Base-by-base conservation (phyloP, 2,113 vertebrate species). In the Mola mola region DNA sequence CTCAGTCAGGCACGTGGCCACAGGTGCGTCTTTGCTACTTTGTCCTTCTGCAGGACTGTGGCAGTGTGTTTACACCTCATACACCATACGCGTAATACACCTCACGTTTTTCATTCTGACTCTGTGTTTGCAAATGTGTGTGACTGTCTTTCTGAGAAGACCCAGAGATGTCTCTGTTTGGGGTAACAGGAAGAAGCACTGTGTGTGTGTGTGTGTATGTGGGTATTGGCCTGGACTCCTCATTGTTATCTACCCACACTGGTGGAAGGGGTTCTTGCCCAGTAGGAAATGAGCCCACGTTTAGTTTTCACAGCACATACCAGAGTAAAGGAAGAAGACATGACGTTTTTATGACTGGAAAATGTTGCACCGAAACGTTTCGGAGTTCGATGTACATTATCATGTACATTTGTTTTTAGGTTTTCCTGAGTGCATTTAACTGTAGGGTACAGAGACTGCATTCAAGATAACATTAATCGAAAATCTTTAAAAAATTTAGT, bases 101-200 rank as follows among this genome's bases (percentile, higher is more conserved):
- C 16, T 17, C 37, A 19, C 46, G 53, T 61, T 72, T 70, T 59
- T 75, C 71, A 64, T 66, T 52, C 25, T 43, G 19, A 75, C 69
- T 25, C 28, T 37, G 31, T 76, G 52, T 68, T 73, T 71, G 52
- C 34, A 37, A 60, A 74, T 56, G 67, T 65, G 66, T 70, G 49
- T 20, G 33, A 69, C 43, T 1, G 13, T 55, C 38, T 40, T 13
- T 59, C 25, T 71, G 87, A 89, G 67, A 81, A 63, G 47, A 73
- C 67, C 74, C 80, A 82, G 81, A 71, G 46, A 61, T 50, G 46
- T 56, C 59, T 76, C 37, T 75, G 75, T 81, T 81, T 81, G 77
- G 56, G 62, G 66, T 41, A 69, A 75, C 59, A 76, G 82, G 75
- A 78, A 80, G 70, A 63, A 56, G 46, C 55, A 47, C 42, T n/a